A percentile compares a stretch with the other conserved stretches of the same genome.
phyloP scores from a whole-genome alignment of 2,113 vertebrate species.

The Narcine bancroftii region DNA sequence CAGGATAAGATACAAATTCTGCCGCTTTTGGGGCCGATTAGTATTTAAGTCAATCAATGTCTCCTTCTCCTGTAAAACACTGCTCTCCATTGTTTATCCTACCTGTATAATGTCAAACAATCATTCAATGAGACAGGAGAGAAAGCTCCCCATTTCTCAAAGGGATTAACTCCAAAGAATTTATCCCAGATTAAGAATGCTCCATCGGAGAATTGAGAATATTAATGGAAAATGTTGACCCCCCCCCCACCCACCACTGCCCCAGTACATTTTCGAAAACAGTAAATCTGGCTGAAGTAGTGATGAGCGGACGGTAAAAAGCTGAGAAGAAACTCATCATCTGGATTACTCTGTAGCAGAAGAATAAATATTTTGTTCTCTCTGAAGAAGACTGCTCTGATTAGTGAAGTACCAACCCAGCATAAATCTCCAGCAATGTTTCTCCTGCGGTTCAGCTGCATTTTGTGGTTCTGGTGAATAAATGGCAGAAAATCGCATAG shows the following conservation, averaged over 20 bases:
- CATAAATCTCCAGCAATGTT: neutral
- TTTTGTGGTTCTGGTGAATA: too few species aligned
- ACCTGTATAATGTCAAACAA: constrained; percentile 3
- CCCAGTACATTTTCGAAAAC: neutral
- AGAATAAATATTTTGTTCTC: neutral
- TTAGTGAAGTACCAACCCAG: neutral
- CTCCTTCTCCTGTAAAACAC: constrained; percentile 27
- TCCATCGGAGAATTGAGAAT: neutral
- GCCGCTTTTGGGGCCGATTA: constrained; percentile 10
- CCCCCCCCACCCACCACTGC: neutral
- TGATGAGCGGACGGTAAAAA: neutral
- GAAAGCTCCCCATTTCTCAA: neutral
- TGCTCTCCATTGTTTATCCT: constrained; percentile 4
- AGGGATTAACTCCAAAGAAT: constrained; percentile 17
- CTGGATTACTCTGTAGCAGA: too few species aligned
- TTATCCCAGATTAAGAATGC: neutral
- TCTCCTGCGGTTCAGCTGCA: too few species aligned
- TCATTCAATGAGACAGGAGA: constrained; percentile 2
- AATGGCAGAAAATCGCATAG: too few species aligned
- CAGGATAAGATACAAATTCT: constrained; percentile 31
- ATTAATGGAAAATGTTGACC: neutral
- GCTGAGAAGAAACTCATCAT: neutral
- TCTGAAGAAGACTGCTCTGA: neutral
- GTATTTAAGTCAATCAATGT: constrained; percentile 26
- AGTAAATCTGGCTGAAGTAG: neutral